phyloP scores from a whole-genome alignment of 1,140 invertebrate species.

The Copidosoma floridanum region DNA sequence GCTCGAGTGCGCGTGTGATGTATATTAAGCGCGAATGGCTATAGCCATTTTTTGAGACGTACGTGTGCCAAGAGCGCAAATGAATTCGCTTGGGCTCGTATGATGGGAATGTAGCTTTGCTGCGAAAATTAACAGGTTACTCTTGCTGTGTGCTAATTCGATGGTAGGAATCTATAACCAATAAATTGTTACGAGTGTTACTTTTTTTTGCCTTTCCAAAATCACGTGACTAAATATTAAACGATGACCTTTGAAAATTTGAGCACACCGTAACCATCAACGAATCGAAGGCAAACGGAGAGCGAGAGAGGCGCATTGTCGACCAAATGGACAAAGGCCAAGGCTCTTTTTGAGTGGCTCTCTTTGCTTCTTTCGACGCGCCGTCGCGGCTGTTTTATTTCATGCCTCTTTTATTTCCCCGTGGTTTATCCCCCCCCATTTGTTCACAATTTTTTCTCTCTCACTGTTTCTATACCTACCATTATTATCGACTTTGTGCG shows the following conservation, averaged over 20 bases:
- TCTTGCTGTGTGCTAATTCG: background rate
- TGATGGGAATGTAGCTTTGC: background rate
- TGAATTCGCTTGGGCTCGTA: too few relatives aligned
- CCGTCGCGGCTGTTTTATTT: slow-evolving; percentile 15
- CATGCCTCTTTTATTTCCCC: too few relatives aligned
- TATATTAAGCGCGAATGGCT: too few relatives aligned
- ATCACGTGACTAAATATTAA: background rate
- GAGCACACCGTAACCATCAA: background rate
- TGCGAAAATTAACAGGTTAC: background rate
- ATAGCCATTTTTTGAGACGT: too few relatives aligned
- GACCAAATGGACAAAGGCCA: slow-evolving; percentile 18
- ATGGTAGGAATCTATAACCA: too few relatives aligned
- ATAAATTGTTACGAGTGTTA: too few relatives aligned
- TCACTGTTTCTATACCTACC: slow-evolving; percentile 24
- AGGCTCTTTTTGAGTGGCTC: slow-evolving; percentile 18
- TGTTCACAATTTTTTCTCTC: background rate
- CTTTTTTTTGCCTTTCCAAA: too few relatives aligned
- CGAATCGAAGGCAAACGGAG: slow-evolving; percentile 7
- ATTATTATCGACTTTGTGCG: too few relatives aligned
- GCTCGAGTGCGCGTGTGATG: too few relatives aligned
- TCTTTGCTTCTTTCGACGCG: slow-evolving; percentile 23
- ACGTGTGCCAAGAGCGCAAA: too few relatives aligned
- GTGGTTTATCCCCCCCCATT: too few relatives aligned
- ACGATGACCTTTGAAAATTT: background rate
- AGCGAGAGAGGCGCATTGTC: slow-evolving; percentile 20